Evolutionary conservation across 2,888 invertebrate species (phyloP), one percentile per base, ranked within the genome.

Genomic region (Drosophila fungiperda): DNA sequence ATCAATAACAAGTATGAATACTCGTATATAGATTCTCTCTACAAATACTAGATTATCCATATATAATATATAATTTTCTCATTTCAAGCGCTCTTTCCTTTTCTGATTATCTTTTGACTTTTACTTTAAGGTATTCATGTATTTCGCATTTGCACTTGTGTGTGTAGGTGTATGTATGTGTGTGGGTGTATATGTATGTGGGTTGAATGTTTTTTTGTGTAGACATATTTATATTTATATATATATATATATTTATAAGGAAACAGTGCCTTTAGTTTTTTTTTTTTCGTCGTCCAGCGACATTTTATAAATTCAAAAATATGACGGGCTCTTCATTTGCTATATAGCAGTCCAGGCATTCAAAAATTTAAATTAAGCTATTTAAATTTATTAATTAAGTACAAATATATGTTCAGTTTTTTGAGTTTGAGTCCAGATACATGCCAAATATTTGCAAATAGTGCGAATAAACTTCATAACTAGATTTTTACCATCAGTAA

Each of bases 231-330:
- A 58, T 50, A 3, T 63, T 4, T 35, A 7, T 48, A 32, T 57
- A 29, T 48, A 42, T 55, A 65, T 23, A 23, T 23, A n/a, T n/a
- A n/a, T n/a, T n/a, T n/a, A n/a, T n/a, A n/a, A 66, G 33, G 65
- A 68, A 50, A 67, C 64, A 54, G 33, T 35, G 26, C 33, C 35
- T 42, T 29, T 20, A 20, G 8, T 23, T 58, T 17, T 26, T 9
- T 49, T 57, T 76, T 78, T 76, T 86, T 86, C 88, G 88, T 88
- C 89, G 90, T 79, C 87, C 89, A 89, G 91, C 87, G 84, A 89
- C 86, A 78, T 89, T 87, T 82, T 73, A 53, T 73, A 62, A 76
- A 68, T 70, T 73, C 60, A 65, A 73, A 70, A 65, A 61, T 54
- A 57, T 59, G 58, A 45, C 42, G 49, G 61, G 40, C 57, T 57